Conservation (phyloP, 1,140 invertebrate species). For the Zaprionus ghesquierei region DNA sequence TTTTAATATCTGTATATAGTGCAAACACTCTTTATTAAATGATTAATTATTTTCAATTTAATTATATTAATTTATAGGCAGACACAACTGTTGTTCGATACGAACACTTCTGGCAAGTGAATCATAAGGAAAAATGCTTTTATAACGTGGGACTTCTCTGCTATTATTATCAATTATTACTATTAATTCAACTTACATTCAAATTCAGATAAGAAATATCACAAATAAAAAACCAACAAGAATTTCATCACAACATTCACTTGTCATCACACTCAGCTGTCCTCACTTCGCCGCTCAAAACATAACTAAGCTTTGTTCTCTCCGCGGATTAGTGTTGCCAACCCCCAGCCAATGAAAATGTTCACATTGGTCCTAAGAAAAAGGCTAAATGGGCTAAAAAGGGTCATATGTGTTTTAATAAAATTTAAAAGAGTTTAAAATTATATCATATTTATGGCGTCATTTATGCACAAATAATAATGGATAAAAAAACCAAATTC, state of each 20-base stretch:
- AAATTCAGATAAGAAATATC: background rate
- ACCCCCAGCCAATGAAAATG: too few relatives aligned
- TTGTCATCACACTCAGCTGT: background rate
- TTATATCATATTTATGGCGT: too few relatives aligned
- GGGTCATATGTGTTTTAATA: too few relatives aligned
- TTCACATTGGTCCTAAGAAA: too few relatives aligned
- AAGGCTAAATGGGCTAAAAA: too few relatives aligned
- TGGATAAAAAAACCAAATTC: too few relatives aligned
- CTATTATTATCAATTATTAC: too few relatives aligned
- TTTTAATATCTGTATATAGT: conserved; percentile 2
- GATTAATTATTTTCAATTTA: too few relatives aligned
- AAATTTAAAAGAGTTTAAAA: too few relatives aligned
- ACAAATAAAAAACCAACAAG: background rate
- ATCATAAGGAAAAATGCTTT: background rate
- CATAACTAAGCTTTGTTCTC: conserved; percentile 21
- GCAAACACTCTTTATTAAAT: background rate
- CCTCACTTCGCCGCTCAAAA: conserved; percentile 4
- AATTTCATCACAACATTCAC: conserved; percentile 33
- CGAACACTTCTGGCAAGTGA: background rate
- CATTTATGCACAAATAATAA: too few relatives aligned
- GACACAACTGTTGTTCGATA: background rate
- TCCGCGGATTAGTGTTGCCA: too few relatives aligned
- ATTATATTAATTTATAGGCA: conserved; percentile 15
- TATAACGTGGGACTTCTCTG: background rate
- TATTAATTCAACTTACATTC: background rate